phyloP scores from a whole-genome alignment of 2,888 invertebrate species.

The Perithous albicinctus region DNA sequence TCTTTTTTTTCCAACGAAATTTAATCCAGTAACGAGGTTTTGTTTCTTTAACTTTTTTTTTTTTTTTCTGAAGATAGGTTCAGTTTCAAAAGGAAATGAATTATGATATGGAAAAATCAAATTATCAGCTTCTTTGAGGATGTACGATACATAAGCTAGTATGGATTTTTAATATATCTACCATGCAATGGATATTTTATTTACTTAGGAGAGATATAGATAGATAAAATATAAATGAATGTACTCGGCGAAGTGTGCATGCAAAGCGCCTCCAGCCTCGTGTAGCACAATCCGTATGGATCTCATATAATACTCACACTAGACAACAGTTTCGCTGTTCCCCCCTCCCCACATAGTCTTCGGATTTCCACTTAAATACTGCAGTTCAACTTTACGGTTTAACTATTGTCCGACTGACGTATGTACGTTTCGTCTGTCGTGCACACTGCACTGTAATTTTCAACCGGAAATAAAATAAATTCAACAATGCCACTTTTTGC shows the following conservation, averaged over 20 bases:
- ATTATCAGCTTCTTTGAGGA: background rate
- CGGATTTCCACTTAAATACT: constrained; percentile 71
- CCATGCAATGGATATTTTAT: constrained; percentile 24
- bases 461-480: constrained; percentile 28
- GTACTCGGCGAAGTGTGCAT: constrained; percentile 13
- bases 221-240: constrained; percentile 40
- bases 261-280: background rate
- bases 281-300: constrained; percentile 1
- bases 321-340: constrained; percentile 72
- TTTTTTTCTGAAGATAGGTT: background rate
- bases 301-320: constrained; percentile 11
- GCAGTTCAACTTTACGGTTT: constrained; percentile 70
- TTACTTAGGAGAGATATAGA: background rate
- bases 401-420: constrained; percentile 71
- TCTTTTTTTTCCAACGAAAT: background rate
- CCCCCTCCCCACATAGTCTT: constrained; percentile 59
- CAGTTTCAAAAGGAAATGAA: background rate
- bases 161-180: constrained; percentile 32
- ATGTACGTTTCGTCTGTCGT: constrained; percentile 27
- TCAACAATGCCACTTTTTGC: constrained; percentile 9
- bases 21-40: background rate
- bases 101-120: background rate
- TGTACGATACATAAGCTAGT: background rate
- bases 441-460: background rate
- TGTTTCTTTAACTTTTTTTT: too few relatives aligned